phyloP scores from a whole-genome alignment of 2,888 invertebrate genomes.

The Caenorhabditis japonica region DNA sequence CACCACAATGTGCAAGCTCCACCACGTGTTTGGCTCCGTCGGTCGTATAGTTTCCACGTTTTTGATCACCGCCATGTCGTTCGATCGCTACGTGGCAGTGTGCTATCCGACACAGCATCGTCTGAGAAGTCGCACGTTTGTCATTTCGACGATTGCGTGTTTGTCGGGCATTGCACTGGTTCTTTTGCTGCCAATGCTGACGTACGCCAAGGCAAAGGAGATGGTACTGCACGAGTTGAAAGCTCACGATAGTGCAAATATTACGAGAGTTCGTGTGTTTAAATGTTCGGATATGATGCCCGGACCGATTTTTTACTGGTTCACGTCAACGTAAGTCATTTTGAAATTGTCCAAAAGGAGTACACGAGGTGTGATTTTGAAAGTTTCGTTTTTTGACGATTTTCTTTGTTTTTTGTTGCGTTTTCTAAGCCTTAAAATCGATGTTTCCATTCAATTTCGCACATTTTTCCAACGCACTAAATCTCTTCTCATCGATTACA shows the following conservation, averaged over 20 bases:
- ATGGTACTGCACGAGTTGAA: slow-evolving; percentile 60
- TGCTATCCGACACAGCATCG: slow-evolving; percentile 71
- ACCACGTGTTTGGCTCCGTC: slow-evolving; percentile 72
- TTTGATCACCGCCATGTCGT: slow-evolving; percentile 75
- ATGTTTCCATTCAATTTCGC: too few relatives aligned
- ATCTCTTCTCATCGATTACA: too few relatives aligned
- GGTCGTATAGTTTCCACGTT: slow-evolving; percentile 75
- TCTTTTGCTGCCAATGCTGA: slow-evolving; percentile 73
- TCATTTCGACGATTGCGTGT: slow-evolving; percentile 66
- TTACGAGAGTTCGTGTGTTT: slow-evolving; percentile 73
- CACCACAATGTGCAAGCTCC: slow-evolving; percentile 71
- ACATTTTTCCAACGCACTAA: too few relatives aligned
- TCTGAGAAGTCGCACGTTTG: slow-evolving; percentile 69
- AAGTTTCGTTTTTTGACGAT: too few relatives aligned
- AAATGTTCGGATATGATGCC: slow-evolving; percentile 74
- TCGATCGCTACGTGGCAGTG: slow-evolving; percentile 75
- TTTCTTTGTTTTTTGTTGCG: too few relatives aligned
- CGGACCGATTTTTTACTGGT: slow-evolving; percentile 71
- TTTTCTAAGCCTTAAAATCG: too few relatives aligned
- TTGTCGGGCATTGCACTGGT: slow-evolving; percentile 70
- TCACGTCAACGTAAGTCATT: slow-evolving; percentile 67
- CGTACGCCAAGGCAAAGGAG: slow-evolving; percentile 66
- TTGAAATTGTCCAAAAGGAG: too few relatives aligned
- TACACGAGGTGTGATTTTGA: too few relatives aligned
- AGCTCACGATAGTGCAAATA: slow-evolving; percentile 59